Evolutionary conservation across 2,113 vertebrate species (phyloP).

Genomic region (Calidris pygmaea): DNA sequence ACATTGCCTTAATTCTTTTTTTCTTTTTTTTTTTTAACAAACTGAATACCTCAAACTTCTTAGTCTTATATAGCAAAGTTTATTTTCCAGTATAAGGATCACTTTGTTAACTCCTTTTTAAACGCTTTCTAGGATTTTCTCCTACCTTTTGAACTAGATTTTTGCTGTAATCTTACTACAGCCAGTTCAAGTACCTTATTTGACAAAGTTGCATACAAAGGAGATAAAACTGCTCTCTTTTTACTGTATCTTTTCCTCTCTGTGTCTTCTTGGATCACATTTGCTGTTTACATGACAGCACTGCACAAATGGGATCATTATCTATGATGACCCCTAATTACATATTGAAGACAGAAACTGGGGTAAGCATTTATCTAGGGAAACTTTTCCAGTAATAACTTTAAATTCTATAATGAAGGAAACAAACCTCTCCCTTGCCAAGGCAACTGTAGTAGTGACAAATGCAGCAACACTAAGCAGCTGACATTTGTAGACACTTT

Average conservation of each 20-base stretch:
- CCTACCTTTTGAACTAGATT: background rate
- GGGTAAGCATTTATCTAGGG: constrained; percentile 27
- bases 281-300: background rate
- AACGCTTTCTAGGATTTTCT: background rate
- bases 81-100: background rate
- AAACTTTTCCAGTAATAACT: constrained; percentile 33
- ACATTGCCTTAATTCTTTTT: background rate
- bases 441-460: constrained; percentile 13
- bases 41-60: background rate
- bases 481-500: background rate
- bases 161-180: background rate
- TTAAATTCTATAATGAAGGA: constrained; percentile 44
- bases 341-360: constrained; percentile 12
- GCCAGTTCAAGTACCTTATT: background rate
- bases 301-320: background rate
- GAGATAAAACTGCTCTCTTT: background rate
- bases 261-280: background rate
- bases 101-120: background rate
- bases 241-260: background rate
- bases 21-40: background rate
- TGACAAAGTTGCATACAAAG: background rate
- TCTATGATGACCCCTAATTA: constrained; percentile 7
- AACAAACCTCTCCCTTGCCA: constrained; percentile 39
- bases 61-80: background rate
- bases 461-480: background rate